Evolutionary conservation across 1,140 invertebrate genomes (phyloP).

Genomic region (Antheraea mylitta): DNA sequence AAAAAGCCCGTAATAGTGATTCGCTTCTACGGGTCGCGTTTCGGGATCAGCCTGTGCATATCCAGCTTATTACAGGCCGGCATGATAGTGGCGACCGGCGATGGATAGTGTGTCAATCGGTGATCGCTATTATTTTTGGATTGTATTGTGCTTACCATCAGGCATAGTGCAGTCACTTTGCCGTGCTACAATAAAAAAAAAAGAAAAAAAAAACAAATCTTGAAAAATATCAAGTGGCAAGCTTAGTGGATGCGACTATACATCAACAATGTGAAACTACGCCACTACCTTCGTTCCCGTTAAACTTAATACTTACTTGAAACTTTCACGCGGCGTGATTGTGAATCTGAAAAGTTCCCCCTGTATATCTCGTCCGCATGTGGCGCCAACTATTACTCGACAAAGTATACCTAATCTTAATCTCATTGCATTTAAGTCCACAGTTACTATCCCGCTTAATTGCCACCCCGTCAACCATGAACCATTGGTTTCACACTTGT

Average conservation of each 20-base stretch:
- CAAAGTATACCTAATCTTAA: slow-evolving; percentile 21
- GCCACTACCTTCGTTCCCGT: slow-evolving; percentile 36
- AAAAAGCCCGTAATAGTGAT: too few relatives aligned
- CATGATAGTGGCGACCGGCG: too few relatives aligned
- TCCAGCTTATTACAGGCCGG: too few relatives aligned
- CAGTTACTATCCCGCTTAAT: slow-evolving; percentile 11
- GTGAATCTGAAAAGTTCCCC: slow-evolving; percentile 59
- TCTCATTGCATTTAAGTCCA: slow-evolving; percentile 4
- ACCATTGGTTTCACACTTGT: slow-evolving; percentile 44
- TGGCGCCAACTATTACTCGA: slow-evolving; percentile 22
- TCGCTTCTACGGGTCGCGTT: too few relatives aligned
- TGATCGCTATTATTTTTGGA: too few relatives aligned
- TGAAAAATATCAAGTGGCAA: slow-evolving; percentile 15
- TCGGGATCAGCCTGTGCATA: too few relatives aligned
- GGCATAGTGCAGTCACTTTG: too few relatives aligned
- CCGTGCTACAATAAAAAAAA: too few relatives aligned
- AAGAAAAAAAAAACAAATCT: too few relatives aligned
- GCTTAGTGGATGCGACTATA: slow-evolving; percentile 10
- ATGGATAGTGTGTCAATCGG: too few relatives aligned
- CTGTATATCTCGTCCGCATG: slow-evolving; percentile 37
- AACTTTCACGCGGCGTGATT: slow-evolving; percentile 53
- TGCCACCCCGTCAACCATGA: slow-evolving; percentile 29
- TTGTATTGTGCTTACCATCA: too few relatives aligned
- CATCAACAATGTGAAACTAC: slow-evolving; percentile 31
- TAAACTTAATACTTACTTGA: slow-evolving; percentile 50